Evolutionary conservation across 2,888 invertebrate genomes (phyloP).

Genomic region (Andricus quercusramuli): DNA sequence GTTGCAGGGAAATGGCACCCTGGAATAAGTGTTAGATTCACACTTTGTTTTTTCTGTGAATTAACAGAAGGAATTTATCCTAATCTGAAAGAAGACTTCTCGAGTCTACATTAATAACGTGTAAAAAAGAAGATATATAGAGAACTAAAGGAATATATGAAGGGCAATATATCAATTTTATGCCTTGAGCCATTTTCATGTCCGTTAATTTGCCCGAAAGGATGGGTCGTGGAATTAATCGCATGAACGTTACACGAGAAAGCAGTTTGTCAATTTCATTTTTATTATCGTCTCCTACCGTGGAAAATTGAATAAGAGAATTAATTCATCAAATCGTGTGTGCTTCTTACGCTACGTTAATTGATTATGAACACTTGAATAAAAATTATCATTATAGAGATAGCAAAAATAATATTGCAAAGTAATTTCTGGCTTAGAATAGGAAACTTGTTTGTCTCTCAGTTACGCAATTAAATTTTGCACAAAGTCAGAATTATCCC

Average conservation of each 20-base stretch:
- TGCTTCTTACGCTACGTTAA: background rate
- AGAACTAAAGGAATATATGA: background rate
- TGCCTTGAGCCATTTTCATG: slow-evolving; percentile 14
- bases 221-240: slow-evolving; percentile 19
- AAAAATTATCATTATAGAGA: background rate
- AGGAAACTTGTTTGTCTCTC: background rate
- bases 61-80: background rate
- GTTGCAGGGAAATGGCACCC: too few species aligned
- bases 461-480: slow-evolving; percentile 9
- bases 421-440: background rate
- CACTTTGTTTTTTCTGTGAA: background rate
- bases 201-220: slow-evolving; percentile 28
- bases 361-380: background rate
- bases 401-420: background rate
- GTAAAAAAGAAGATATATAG: background rate
- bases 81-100: background rate
- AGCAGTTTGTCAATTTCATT: slow-evolving; percentile 7
- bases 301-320: background rate
- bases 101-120: too few species aligned
- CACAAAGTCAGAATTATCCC: background rate
- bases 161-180: slow-evolving; percentile 11
- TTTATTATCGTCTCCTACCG: background rate
- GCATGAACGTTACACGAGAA: background rate
- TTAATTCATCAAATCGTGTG: background rate
- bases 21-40: too few species aligned